A percentile compares a stretch with the other conserved stretches of the same genome.
phyloP scores from a whole-genome alignment of 2,113 vertebrate genomes.

The Tupaia chinensis region DNA sequence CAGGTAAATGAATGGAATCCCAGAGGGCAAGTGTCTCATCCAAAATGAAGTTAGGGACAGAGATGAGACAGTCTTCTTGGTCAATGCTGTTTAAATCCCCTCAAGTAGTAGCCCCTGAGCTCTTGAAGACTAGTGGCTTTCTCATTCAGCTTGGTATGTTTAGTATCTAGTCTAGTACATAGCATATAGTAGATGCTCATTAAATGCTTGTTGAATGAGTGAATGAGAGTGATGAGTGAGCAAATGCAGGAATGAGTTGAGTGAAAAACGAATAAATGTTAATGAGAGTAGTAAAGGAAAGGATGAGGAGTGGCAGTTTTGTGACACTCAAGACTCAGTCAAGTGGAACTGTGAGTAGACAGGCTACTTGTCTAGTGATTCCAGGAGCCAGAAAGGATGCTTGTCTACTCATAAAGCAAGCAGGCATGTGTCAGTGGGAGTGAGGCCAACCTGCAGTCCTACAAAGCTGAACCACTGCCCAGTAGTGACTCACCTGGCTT shows the following conservation, averaged over 20 bases:
- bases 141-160: neutral
- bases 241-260: neutral
- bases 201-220: neutral
- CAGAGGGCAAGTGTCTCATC: fast-evolving
- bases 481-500: neutral
- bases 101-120: neutral
- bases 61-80: neutral
- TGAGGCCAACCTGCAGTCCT: neutral
- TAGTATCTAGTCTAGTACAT: neutral
- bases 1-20: neutral
- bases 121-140: neutral
- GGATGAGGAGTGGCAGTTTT: neutral
- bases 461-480: neutral
- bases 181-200: too few species aligned
- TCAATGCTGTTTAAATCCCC: neutral
- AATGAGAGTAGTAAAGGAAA: neutral
- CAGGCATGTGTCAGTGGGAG: neutral
- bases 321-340: neutral
- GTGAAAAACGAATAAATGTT: neutral
- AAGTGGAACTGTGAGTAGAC: neutral
- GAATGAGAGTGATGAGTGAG: neutral
- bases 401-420: neutral
- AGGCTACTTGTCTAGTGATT: neutral
- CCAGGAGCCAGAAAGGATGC: neutral
- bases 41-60: neutral